Evolutionary conservation across 2,797 vertebrate genomes (phyloP).

Genomic region (Sphenodon punctatus): DNA sequence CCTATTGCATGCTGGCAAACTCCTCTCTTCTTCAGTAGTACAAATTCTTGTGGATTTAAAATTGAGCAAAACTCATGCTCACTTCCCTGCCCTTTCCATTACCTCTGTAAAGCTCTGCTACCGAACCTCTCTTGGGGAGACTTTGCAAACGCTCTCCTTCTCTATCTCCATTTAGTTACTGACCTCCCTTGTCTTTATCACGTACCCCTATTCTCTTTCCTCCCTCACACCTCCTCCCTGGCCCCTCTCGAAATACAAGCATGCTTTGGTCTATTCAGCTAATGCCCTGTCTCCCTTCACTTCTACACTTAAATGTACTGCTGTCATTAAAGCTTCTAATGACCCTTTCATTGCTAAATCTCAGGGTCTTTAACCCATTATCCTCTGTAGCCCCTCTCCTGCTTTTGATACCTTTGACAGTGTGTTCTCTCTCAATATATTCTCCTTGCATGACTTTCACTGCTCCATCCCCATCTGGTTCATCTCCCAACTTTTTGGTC

Average conservation of each 20-base stretch:
- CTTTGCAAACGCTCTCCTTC: too few species aligned
- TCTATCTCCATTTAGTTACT: background rate
- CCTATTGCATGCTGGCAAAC: background rate
- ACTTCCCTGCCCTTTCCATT: too few species aligned
- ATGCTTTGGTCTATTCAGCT: background rate
- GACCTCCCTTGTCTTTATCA: background rate
- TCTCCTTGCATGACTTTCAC: slow-evolving; percentile 6
- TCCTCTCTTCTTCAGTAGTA: too few species aligned
- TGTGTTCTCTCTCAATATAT: slow-evolving; percentile 22
- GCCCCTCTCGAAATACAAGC: background rate
- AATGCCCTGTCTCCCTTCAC: background rate
- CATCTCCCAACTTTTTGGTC: background rate
- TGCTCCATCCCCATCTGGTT: background rate
- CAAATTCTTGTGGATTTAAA: too few species aligned
- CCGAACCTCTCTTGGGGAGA: background rate
- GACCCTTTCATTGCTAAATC: slow-evolving; percentile 19
- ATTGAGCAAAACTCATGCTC: too few species aligned
- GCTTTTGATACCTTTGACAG: slow-evolving; percentile 24
- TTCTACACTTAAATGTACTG: background rate
- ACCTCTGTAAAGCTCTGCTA: too few species aligned
- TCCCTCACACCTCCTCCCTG: background rate
- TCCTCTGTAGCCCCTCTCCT: background rate
- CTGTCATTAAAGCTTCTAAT: background rate
- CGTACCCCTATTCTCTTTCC: background rate
- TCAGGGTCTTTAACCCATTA: background rate